phyloP scores from a whole-genome alignment of 1,140 invertebrate species.

The Penaeus vannamei region DNA sequence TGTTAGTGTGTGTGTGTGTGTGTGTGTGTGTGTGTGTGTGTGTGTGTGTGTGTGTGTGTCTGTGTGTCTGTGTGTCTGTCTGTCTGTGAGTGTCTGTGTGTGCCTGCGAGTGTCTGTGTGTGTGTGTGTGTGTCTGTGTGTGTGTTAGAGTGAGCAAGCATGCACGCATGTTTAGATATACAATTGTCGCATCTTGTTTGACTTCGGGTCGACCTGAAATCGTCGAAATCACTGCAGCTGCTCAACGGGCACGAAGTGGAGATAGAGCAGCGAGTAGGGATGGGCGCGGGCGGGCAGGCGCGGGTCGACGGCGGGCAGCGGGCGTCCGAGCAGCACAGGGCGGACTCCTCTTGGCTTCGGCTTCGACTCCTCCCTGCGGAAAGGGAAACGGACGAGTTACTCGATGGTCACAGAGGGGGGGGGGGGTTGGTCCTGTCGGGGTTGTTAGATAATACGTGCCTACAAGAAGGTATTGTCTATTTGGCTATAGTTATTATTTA shows the following conservation, averaged over 20 bases:
- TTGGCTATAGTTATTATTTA: too few relatives aligned
- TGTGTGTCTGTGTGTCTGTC: background rate
- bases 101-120: background rate
- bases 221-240: background rate
- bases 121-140: slow-evolving; percentile 16
- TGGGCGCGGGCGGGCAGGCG: background rate
- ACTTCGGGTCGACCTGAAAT: background rate
- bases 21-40: background rate
- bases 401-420: too few relatives aligned
- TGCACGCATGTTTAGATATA: background rate
- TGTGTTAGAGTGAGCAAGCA: background rate
- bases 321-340: background rate
- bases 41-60: background rate
- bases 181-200: background rate
- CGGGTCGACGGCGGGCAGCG: background rate
- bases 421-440: too few relatives aligned
- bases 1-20: background rate
- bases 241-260: background rate
- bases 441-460: too few relatives aligned
- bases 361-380: background rate
- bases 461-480: too few relatives aligned
- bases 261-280: background rate
- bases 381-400: background rate
- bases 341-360: background rate
- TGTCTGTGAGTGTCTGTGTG: background rate